Percentiles rank a stretch among this genome's conserved stretches.
Conservation (phyloP, 2,797 vertebrate species). For the Lacerta bilineata region DNA sequence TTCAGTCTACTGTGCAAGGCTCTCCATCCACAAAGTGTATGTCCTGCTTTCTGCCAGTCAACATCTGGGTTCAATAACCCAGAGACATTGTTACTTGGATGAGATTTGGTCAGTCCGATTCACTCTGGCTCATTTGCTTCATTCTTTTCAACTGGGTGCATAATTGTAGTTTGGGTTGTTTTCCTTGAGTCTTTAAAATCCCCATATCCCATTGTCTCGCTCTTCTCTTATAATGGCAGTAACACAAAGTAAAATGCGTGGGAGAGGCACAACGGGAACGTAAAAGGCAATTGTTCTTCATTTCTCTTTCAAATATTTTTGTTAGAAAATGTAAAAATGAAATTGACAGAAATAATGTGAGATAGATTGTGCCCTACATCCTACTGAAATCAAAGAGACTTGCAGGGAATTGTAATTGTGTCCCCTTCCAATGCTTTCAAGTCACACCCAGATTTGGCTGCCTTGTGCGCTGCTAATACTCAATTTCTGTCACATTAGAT, state of each 20-base stretch:
- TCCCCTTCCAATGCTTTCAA: neutral
- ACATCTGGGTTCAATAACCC: no score
- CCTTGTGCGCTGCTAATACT: neutral
- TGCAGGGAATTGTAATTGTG: neutral
- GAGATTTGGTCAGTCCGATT: no score
- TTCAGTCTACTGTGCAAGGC: neutral
- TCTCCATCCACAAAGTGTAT: no score
- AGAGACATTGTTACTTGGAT: no score
- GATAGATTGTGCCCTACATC: neutral
- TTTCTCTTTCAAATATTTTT: neutral
- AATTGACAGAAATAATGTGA: neutral
- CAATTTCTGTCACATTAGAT: neutral
- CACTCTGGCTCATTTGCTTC: neutral
- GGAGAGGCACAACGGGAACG: neutral
- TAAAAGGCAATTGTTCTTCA: neutral
- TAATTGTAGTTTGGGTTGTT: neutral
- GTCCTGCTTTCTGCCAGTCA: no score
- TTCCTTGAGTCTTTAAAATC: neutral
- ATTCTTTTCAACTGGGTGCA: neutral
- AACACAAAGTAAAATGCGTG: neutral
- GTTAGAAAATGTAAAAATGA: neutral
- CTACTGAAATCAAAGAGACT: neutral
- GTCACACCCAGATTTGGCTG: neutral
- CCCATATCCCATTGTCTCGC: neutral
- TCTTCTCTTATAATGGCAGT: neutral